Conservation (phyloP, 2,113 vertebrate species). For the Copsychus sechellarum region DNA sequence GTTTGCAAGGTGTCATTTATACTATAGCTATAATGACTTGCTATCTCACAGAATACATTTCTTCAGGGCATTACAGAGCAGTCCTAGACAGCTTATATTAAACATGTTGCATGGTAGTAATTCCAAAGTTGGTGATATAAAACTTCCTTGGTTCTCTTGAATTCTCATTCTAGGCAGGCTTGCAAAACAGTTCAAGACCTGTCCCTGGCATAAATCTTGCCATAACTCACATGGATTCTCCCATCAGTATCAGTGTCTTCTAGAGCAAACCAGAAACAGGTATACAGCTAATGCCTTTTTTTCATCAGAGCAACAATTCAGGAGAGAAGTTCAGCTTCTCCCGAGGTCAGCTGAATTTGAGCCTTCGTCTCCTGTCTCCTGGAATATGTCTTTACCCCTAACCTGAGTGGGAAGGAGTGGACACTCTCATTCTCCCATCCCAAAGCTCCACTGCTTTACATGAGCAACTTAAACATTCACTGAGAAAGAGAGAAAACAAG, state of each 20-base stretch:
- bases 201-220: neutral
- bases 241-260: neutral
- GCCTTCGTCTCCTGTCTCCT: neutral
- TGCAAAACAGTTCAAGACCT: neutral
- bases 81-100: neutral
- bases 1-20: neutral
- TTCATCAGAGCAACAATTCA: neutral
- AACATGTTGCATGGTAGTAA: neutral
- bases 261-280: neutral
- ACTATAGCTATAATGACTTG: neutral
- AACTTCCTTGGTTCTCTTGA: neutral
- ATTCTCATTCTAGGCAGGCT: neutral
- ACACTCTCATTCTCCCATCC: neutral
- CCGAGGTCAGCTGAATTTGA: neutral
- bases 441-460: neutral
- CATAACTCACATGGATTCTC: neutral
- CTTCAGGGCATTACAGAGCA: neutral
- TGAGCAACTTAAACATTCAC: neutral
- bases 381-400: neutral
- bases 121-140: neutral
- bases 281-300: neutral
- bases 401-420: neutral
- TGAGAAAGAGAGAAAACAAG: neutral
- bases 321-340: neutral
- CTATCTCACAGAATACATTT: neutral